Evolutionary conservation across 2,888 invertebrate species (phyloP).

Genomic region (Pogonocherus hispidulus): DNA sequence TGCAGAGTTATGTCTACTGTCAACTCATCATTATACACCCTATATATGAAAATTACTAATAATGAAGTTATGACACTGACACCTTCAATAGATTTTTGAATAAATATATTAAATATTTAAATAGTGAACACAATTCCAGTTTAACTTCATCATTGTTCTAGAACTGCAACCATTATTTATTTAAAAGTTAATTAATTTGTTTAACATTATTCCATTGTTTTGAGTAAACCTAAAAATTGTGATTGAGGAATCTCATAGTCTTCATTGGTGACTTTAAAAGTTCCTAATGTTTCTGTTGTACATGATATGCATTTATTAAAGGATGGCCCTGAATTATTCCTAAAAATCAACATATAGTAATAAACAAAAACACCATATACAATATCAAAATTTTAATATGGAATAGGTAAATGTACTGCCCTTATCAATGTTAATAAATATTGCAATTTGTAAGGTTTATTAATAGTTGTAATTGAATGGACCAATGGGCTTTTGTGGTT

Average conservation of each 20-base stretch:
- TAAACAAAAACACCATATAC: slow-evolving; percentile 29
- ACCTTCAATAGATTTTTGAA: too few relatives aligned
- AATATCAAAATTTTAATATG: slow-evolving; percentile 31
- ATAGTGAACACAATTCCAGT: too few relatives aligned
- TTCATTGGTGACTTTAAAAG: not conserved
- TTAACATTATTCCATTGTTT: not conserved
- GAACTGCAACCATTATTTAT: not conserved
- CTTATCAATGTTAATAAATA: slow-evolving; percentile 22
- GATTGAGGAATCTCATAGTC: slow-evolving; percentile 13
- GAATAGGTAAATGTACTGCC: slow-evolving; percentile 27
- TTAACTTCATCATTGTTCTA: not conserved
- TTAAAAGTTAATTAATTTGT: not conserved
- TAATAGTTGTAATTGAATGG: slow-evolving; percentile 39
- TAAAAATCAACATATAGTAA: slow-evolving; percentile 25
- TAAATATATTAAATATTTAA: too few relatives aligned
- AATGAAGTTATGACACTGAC: too few relatives aligned
- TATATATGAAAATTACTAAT: too few relatives aligned
- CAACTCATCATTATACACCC: too few relatives aligned
- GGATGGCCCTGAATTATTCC: slow-evolving; percentile 17
- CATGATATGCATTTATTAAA: not conserved
- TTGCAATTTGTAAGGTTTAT: slow-evolving; percentile 27
- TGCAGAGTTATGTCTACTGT: too few relatives aligned
- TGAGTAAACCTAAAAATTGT: not conserved
- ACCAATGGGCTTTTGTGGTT: slow-evolving; percentile 52
- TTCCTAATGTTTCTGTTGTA: slow-evolving; percentile 7